Percentiles rank a stretch among this genome's conserved stretches.
phyloP scores from a whole-genome alignment of 1,140 invertebrate genomes.

The Drosophila nigromelanica region DNA sequence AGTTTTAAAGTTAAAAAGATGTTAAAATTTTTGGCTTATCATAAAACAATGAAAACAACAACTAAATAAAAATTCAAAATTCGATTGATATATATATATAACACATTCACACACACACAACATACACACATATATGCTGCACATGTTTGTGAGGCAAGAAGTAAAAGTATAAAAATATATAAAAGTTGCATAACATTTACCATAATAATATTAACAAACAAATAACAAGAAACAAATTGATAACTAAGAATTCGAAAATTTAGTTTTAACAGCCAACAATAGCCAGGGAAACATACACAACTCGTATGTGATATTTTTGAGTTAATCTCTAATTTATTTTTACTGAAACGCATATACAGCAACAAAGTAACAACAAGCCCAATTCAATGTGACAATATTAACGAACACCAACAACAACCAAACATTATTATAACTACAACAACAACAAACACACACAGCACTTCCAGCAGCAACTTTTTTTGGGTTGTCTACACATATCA shows the following conservation, averaged over 20 bases:
- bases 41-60: slow-evolving; percentile 56
- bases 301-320: slow-evolving; percentile 84
- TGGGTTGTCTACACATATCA: slow-evolving; percentile 84
- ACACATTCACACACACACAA: slow-evolving; percentile 36
- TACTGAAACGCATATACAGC: slow-evolving; percentile 59
- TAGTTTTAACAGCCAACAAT: slow-evolving; percentile 83
- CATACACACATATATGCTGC: slow-evolving; percentile 45
- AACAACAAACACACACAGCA: slow-evolving; percentile 70
- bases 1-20: slow-evolving; percentile 52
- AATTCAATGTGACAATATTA: slow-evolving; percentile 73
- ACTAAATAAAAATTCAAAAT: slow-evolving; percentile 63
- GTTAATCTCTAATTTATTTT: slow-evolving; percentile 76
- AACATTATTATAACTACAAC: slow-evolving; percentile 33
- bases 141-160: slow-evolving; percentile 46
- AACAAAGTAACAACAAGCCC: slow-evolving; percentile 58
- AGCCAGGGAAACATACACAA: slow-evolving; percentile 84
- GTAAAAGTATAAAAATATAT: slow-evolving; percentile 66
- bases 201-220: slow-evolving; percentile 56
- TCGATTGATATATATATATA: slow-evolving; percentile 71
- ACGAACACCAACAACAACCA: slow-evolving; percentile 29
- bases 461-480: slow-evolving; percentile 78
- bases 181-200: slow-evolving; percentile 65
- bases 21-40: slow-evolving; percentile 76
- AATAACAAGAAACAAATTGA: slow-evolving; percentile 60
- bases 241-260: slow-evolving; percentile 57